These are phyloP conservation scores for Theropithecus gelada DNA, from an alignment of 2,113 vertebrate genomes.

Conservation along the genomic window DNA sequence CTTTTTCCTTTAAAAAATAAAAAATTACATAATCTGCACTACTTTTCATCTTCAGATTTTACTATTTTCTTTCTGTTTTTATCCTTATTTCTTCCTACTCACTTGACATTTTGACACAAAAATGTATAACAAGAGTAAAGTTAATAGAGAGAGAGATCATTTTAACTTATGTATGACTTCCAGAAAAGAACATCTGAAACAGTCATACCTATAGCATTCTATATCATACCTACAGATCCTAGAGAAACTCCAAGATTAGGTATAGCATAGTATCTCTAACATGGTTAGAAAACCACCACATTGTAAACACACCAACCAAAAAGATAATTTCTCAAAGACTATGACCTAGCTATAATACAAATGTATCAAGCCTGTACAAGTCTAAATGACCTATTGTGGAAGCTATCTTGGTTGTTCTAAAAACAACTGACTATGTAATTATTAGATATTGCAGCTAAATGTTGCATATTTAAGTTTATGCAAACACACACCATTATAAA, in stretches of 20 bases:
- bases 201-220: background rate
- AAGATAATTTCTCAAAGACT: constrained; percentile 14
- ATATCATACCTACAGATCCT: background rate
- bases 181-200: background rate
- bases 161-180: background rate
- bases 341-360: background rate
- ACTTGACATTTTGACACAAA: background rate
- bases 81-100: background rate
- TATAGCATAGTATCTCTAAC: background rate
- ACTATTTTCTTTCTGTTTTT: background rate
- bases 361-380: background rate
- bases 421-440: background rate
- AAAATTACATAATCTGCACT: background rate
- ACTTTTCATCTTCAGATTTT: background rate
- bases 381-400: background rate
- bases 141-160: background rate
- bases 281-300: background rate
- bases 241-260: background rate
- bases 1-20: background rate
- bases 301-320: background rate
- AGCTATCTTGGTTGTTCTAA: background rate
- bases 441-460: background rate
- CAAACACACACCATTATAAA: background rate
- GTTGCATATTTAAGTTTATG: background rate
- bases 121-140: background rate